phyloP scores from a whole-genome alignment of 2,888 invertebrate species.

The Sabatieria punctata region DNA sequence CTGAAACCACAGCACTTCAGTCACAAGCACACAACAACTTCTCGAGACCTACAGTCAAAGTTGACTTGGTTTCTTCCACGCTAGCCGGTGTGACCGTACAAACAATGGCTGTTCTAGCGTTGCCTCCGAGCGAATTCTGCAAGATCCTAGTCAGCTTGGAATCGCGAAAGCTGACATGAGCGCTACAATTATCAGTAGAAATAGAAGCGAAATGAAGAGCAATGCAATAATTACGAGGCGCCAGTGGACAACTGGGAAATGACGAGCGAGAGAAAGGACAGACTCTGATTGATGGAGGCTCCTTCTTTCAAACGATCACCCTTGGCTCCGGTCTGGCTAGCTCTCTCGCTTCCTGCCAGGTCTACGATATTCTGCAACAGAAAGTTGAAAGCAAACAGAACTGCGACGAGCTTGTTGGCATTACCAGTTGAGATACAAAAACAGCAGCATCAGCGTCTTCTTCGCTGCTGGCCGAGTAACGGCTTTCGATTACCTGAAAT shows the following conservation, averaged over 20 bases:
- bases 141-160: slow-evolving; percentile 68
- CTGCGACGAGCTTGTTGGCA: slow-evolving; percentile 9
- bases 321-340: slow-evolving; percentile 55
- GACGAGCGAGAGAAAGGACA: slow-evolving; percentile 56
- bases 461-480: slow-evolving; percentile 38
- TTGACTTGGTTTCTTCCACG: slow-evolving; percentile 54
- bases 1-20: slow-evolving; percentile 27
- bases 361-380: slow-evolving; percentile 57
- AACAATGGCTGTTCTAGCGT: slow-evolving; percentile 67
- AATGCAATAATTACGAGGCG: not conserved
- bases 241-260: slow-evolving; percentile 48
- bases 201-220: not conserved
- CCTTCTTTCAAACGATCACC: slow-evolving; percentile 64
- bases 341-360: slow-evolving; percentile 68
- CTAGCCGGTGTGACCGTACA: slow-evolving; percentile 64
- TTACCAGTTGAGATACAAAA: slow-evolving; percentile 51
- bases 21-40: slow-evolving; percentile 14
- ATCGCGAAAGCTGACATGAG: slow-evolving; percentile 51
- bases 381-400: slow-evolving; percentile 8
- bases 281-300: slow-evolving; percentile 54
- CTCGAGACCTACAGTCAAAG: slow-evolving; percentile 32
- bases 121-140: slow-evolving; percentile 68
- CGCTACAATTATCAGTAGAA: slow-evolving; percentile 2
- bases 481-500: slow-evolving; percentile 51
- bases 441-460: slow-evolving; percentile 45